phyloP scores from a whole-genome alignment of 2,797 vertebrate species.

The Epinephelus awoara region DNA sequence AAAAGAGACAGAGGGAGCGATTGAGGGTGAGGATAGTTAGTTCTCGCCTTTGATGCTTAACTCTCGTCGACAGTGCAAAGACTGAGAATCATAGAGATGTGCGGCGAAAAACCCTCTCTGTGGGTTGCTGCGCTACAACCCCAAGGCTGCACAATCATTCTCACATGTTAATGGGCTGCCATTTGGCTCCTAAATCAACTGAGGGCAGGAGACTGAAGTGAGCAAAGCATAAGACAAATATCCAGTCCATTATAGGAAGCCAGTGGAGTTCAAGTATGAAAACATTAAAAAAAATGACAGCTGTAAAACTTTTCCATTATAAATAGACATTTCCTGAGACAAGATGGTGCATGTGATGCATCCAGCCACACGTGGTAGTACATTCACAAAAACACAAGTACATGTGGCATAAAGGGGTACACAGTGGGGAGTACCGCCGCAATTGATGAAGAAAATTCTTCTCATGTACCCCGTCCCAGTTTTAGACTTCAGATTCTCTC shows the following conservation, averaged over 20 bases:
- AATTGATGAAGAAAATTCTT: slow-evolving; percentile 76
- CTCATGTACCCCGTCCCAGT: slow-evolving; percentile 76
- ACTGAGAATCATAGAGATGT: slow-evolving; percentile 75
- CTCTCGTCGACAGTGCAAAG: slow-evolving; percentile 78
- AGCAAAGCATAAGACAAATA: slow-evolving; percentile 73
- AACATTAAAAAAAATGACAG: slow-evolving; percentile 54
- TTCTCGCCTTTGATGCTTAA: slow-evolving; percentile 83
- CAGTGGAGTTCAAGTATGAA: slow-evolving; percentile 52
- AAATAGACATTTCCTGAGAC: slow-evolving; percentile 39
- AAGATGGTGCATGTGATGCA: slow-evolving; percentile 3
- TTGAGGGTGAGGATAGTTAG: slow-evolving; percentile 81
- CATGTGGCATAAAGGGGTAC: slow-evolving; percentile 61
- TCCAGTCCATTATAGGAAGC: slow-evolving; percentile 69
- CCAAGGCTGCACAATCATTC: slow-evolving; percentile 79
- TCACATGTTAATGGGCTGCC: slow-evolving; percentile 82
- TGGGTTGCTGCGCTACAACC: slow-evolving; percentile 74
- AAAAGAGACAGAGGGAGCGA: slow-evolving; percentile 77
- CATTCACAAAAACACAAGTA: slow-evolving; percentile 48
- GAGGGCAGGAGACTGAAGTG: slow-evolving; percentile 72
- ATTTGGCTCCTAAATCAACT: slow-evolving; percentile 83
- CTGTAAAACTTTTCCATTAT: slow-evolving; percentile 59
- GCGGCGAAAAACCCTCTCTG: slow-evolving; percentile 68
- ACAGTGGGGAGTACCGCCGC: slow-evolving; percentile 67
- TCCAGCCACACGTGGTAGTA: slow-evolving; percentile 2
- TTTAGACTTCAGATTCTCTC: slow-evolving; percentile 68